Base-by-base conservation (phyloP, 1,140 invertebrate genomes). In the Pseudobourletiella spinata region DNA sequence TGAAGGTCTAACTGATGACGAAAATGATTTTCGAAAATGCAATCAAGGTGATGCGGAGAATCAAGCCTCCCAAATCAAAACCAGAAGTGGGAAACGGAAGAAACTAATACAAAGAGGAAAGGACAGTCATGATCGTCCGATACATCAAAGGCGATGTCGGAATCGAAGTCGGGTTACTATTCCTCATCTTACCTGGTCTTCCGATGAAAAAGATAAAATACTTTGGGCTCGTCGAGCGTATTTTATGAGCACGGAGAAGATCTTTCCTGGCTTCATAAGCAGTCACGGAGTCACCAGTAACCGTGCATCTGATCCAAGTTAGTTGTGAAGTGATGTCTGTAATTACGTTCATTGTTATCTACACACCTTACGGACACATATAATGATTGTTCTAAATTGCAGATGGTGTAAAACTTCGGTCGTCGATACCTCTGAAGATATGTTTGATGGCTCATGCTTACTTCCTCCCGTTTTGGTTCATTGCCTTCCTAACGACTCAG, bases 161-260 rank as follows among this genome's bases (percentile, higher is more conserved):
- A n/a, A n/a, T n/a, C n/a, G n/a, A n/a, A n/a, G n/a, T n/a, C n/a
- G n/a, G n/a, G n/a, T n/a, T n/a, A n/a, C n/a, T n/a, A n/a, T n/a
- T n/a, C n/a, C n/a, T n/a, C n/a, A n/a, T n/a, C n/a, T n/a, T n/a
- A n/a, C n/a, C n/a, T n/a, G n/a, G n/a, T n/a, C n/a, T n/a, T n/a
- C n/a, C n/a, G n/a, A n/a, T n/a, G n/a, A n/a, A n/a, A 55, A 55
- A n/a, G 52, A 55, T 26, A 55, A 55, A 24, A 55, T 55, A 32
- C 30, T 35, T 18, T 55, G 52, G 52, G 52, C 52, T 6, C 8
- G 52, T 20, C 16, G 52, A 18, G 52, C 52, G 4, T 55, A 32
- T 35, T 55, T 55, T 32, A 55, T 55, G 52, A 55, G 52, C 22
- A 55, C 52, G 8, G 52, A 55, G 26, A 55, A 35, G 29, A 55